These are phyloP conservation scores for Pseudorhiza aurosa DNA, from an alignment of 30 jellyfish, hydroid and myxozoan species.

Conservation along the genomic window DNA sequence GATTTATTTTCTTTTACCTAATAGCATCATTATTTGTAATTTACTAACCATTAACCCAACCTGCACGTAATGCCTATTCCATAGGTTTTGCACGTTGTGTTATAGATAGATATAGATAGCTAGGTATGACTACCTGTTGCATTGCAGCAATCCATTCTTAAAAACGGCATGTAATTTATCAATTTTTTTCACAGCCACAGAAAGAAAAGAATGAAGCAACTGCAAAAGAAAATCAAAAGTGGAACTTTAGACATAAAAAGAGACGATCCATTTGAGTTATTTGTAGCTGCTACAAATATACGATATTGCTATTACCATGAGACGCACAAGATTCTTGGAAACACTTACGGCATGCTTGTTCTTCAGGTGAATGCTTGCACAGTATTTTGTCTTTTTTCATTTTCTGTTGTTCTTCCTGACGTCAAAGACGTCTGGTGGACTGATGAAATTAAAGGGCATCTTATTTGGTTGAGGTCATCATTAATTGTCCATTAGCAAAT, in stretches of 20 bases:
- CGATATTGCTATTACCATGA: constrained; percentile 93
- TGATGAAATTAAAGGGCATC: no score
- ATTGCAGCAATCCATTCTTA: no score
- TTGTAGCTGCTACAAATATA: constrained; percentile 91
- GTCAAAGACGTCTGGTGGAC: no score
- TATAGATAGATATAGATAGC: no score
- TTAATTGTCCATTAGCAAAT: no score
- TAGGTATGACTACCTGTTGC: no score
- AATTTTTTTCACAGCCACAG: constrained; percentile 68
- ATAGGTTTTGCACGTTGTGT: no score
- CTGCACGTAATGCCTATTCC: no score
- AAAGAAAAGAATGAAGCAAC: constrained; percentile 91
- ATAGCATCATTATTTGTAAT: no score
- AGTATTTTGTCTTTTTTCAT: background rate
- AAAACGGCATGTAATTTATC: background rate
- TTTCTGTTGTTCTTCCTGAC: background rate
- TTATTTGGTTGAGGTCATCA: no score
- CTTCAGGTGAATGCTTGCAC: constrained; percentile 78
- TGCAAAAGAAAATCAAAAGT: constrained; percentile 89
- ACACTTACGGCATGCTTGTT: constrained; percentile 96
- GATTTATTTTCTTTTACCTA: no score
- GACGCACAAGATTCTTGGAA: constrained; percentile 95
- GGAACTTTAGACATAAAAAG: constrained; percentile 88
- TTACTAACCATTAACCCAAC: no score
- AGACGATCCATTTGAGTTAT: constrained; percentile 96